These are phyloP conservation scores for Regulus satrapa DNA, from an alignment of 2,113 vertebrate genomes.

Conservation along the genomic window DNA sequence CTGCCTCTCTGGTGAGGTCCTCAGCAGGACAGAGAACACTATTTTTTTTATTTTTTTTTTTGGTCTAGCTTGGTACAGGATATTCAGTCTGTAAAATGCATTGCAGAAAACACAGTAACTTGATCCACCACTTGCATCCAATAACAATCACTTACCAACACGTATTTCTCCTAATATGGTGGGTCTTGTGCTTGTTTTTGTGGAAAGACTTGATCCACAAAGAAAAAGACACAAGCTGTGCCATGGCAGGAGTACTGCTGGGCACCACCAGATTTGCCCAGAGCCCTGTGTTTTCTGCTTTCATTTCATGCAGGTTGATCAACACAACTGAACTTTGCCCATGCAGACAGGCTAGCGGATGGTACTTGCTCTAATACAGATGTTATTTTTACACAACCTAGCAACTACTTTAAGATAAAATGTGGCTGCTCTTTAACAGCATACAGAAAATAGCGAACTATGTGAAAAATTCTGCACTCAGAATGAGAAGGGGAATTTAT, in stretches of 20 bases:
- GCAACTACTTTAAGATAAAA: not conserved
- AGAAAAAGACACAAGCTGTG: not conserved
- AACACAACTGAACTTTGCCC: not conserved
- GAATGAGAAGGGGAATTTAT: not conserved
- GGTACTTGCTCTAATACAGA: not conserved
- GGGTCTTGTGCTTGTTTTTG: not conserved
- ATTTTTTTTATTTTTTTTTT: not conserved
- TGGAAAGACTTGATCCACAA: not conserved
- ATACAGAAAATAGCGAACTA: not conserved
- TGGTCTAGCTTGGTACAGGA: not conserved
- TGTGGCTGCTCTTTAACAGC: not conserved
- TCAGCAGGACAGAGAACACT: not conserved
- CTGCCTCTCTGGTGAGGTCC: not conserved
- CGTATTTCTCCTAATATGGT: rapidly evolving
- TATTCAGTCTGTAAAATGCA: not conserved
- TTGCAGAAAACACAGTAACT: not conserved
- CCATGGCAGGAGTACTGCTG: not conserved
- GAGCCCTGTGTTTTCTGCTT: not conserved
- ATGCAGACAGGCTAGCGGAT: not conserved
- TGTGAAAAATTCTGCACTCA: not conserved
- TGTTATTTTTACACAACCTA: not conserved
- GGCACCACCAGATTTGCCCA: not conserved
- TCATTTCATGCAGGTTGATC: not conserved
- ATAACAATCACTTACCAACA: not conserved
- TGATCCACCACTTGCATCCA: not conserved